These are phyloP conservation scores for Ara ararauna DNA, from an alignment of 2,797 vertebrate species.

Conservation along the genomic window DNA sequence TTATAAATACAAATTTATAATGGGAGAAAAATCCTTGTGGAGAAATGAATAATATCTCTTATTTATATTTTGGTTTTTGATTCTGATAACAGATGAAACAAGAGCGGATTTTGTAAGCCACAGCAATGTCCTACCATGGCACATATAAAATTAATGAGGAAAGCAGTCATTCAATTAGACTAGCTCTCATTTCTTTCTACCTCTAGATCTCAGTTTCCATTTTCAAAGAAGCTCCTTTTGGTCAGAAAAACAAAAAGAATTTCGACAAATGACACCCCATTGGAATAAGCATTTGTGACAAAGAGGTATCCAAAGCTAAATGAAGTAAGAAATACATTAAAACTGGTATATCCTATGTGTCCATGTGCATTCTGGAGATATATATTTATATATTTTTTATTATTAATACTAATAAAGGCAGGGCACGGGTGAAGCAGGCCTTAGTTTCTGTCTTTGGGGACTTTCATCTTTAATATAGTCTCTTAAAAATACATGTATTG, in stretches of 20 bases:
- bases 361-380: constrained; percentile 10
- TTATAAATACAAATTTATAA: not conserved
- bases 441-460: constrained; percentile 76
- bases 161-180: not conserved
- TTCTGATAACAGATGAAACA: not conserved
- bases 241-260: not conserved
- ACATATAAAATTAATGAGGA: not conserved
- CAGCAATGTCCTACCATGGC: rapidly evolving
- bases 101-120: not conserved
- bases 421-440: constrained; percentile 66
- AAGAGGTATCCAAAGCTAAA: constrained; percentile 20
- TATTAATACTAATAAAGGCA: constrained; percentile 72
- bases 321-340: constrained; percentile 20
- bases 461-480: constrained; percentile 78
- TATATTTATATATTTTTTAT: constrained; percentile 27
- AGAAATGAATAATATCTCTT: not conserved
- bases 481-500: constrained; percentile 82
- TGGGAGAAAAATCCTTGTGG: not conserved
- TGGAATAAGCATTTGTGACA: not conserved
- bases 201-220: not conserved
- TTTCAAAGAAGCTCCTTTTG: not conserved
- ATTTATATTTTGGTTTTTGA: not conserved
- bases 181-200: not conserved
- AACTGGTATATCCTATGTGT: constrained; percentile 1
- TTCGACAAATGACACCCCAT: not conserved